Evolutionary conservation across 2,797 vertebrate species (phyloP).

Genomic region (Rhinoraja longicauda): DNA sequence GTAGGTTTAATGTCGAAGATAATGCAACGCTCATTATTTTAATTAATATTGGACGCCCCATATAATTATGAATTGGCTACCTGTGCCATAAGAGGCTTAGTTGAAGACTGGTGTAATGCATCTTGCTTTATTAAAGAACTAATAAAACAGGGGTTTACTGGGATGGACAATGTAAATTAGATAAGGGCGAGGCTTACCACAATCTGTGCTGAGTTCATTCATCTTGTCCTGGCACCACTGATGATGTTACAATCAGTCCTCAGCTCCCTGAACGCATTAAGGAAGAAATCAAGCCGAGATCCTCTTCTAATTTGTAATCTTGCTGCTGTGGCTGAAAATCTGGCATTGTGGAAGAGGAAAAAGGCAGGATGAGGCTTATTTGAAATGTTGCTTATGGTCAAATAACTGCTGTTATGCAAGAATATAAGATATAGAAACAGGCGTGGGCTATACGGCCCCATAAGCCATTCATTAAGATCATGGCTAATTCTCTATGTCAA

Average conservation of each 20-base stretch:
- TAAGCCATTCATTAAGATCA: no score
- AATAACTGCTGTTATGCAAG: no score
- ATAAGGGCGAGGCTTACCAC: not conserved
- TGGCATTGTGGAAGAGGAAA: not conserved
- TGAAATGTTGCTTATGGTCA: not conserved
- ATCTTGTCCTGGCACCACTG: not conserved
- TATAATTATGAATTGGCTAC: constrained; percentile 24
- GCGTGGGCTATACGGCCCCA: no score
- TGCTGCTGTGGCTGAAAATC: not conserved
- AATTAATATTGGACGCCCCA: constrained; percentile 15
- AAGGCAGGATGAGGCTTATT: not conserved
- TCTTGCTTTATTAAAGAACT: constrained; percentile 25
- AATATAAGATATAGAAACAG: no score
- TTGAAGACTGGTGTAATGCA: not conserved
- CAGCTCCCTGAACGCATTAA: no score
- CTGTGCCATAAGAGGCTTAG: constrained; percentile 6
- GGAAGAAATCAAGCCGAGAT: not conserved
- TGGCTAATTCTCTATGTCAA: no score
- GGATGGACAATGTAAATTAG: not conserved
- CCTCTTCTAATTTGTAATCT: not conserved
- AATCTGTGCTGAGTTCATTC: not conserved
- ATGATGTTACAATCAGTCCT: not conserved
- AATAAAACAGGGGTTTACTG: not conserved
- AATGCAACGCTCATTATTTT: not conserved
- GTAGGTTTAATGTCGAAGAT: not conserved